Conservation (phyloP, 1,140 invertebrate genomes). For the Tyrophagus putrescentiae region DNA sequence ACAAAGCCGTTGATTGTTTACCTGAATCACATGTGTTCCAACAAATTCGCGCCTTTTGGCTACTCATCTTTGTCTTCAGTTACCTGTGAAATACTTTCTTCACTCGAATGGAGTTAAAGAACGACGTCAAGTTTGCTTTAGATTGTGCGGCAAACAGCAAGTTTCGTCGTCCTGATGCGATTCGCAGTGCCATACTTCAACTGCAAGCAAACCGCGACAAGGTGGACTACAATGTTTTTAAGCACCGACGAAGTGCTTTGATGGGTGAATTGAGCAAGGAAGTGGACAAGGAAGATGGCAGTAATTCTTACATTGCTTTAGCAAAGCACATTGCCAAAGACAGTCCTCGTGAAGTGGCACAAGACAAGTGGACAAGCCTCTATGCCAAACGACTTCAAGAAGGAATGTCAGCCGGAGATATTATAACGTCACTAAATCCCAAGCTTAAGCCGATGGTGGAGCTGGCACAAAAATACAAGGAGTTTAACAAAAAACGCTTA, state of each 20-base stretch:
- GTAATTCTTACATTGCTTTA: conserved; percentile 8
- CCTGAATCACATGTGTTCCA: background rate
- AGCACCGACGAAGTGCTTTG: background rate
- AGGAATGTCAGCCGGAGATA: background rate
- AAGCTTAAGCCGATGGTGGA: background rate
- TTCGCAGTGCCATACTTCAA: background rate
- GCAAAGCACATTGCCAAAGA: background rate
- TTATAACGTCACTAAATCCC: background rate
- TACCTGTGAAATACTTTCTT: too few relatives aligned
- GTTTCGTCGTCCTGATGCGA: background rate
- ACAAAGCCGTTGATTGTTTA: background rate
- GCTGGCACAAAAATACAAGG: background rate
- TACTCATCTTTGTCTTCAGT: too few relatives aligned
- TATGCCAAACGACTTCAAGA: background rate
- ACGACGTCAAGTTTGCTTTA: background rate
- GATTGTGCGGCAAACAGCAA: background rate
- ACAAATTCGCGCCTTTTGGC: too few relatives aligned
- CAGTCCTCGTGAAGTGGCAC: background rate
- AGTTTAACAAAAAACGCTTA: background rate
- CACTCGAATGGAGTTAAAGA: conserved; percentile 12
- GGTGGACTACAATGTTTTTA: background rate
- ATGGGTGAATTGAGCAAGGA: background rate
- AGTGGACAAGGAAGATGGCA: conserved; percentile 5
- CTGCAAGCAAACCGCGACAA: background rate
- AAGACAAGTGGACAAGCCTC: background rate